Conservation (phyloP, 1,140 invertebrate genomes). For the Camponotus floridanus region DNA sequence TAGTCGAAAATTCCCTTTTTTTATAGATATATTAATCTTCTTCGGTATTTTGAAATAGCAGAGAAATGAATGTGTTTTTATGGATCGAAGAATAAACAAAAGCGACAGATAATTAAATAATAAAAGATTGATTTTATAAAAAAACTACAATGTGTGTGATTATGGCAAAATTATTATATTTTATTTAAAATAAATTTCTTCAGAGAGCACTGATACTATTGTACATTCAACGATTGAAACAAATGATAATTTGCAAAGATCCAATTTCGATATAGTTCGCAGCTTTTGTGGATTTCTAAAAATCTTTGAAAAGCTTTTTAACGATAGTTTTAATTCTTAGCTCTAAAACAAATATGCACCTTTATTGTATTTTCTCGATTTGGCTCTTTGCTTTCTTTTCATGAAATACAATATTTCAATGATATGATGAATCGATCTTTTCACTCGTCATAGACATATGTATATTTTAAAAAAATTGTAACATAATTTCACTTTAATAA, state of each 20-base stretch:
- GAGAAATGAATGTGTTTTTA: background rate
- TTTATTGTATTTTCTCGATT: conserved; percentile 5
- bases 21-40: background rate
- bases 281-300: background rate
- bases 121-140: background rate
- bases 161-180: background rate
- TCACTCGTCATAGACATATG: too few species aligned
- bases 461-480: too few species aligned
- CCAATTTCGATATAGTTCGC: background rate
- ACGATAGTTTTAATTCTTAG: conserved; percentile 2
- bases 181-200: background rate
- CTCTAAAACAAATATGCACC: background rate
- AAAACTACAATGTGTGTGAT: background rate
- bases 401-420: background rate
- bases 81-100: background rate
- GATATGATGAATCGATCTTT: background rate
- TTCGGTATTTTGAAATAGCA: background rate
- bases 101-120: background rate
- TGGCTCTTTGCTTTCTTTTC: conserved; percentile 13
- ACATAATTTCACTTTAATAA: background rate
- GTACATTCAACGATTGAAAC: background rate
- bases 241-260: background rate
- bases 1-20: background rate
- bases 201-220: background rate
- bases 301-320: background rate